A percentile compares a stretch with the other conserved stretches of the same genome.
Evolutionary conservation across 1,140 invertebrate genomes (phyloP).

Genomic region (Dolichoris vasculosae): DNA sequence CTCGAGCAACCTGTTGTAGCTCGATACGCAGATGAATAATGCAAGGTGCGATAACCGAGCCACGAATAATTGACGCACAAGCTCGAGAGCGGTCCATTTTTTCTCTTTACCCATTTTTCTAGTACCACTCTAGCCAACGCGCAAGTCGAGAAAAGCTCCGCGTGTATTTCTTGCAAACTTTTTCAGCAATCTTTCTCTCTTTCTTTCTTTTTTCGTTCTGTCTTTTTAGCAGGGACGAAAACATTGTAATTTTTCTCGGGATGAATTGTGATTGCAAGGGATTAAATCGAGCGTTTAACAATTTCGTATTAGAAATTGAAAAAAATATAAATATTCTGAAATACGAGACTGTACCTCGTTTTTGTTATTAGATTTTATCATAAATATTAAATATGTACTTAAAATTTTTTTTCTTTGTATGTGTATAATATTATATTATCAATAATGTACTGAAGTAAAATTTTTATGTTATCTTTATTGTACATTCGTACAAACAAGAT

Average conservation of each 20-base stretch:
- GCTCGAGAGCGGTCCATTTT: not conserved
- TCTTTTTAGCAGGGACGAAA: not conserved
- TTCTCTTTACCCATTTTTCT: not conserved
- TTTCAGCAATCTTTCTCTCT: not conserved
- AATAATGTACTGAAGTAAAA: too few relatives aligned
- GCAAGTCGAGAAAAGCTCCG: not conserved
- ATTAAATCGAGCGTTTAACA: not conserved
- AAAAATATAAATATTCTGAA: not conserved
- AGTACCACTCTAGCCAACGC: not conserved
- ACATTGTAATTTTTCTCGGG: not conserved
- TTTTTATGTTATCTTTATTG: too few relatives aligned
- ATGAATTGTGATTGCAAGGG: not conserved
- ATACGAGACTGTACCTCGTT: too few relatives aligned
- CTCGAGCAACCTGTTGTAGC: constrained; percentile 42
- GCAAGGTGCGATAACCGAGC: constrained; percentile 32
- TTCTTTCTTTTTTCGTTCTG: not conserved
- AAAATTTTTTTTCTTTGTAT: too few relatives aligned
- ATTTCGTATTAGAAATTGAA: not conserved
- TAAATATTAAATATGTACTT: too few relatives aligned
- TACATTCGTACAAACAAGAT: too few relatives aligned
- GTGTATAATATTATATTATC: too few relatives aligned
- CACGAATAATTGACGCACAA: constrained; percentile 40
- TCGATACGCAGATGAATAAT: constrained; percentile 46
- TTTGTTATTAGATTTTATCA: too few relatives aligned
- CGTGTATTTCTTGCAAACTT: not conserved